These are phyloP conservation scores for Anguilla anguilla DNA, from an alignment of 2,797 vertebrate species.

Conservation along the genomic window DNA sequence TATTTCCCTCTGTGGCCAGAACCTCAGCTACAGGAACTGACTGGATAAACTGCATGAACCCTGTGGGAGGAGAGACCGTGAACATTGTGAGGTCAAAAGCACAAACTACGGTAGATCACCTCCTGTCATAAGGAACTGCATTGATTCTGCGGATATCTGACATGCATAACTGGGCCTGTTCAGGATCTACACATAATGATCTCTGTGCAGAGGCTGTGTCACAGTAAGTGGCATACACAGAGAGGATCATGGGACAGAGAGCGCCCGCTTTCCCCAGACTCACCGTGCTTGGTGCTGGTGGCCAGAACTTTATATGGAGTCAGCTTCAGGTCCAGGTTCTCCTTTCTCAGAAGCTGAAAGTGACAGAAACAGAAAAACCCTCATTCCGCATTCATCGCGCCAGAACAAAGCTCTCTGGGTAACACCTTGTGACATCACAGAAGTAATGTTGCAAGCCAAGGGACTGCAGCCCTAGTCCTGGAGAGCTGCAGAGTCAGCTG, in stretches of 20 bases:
- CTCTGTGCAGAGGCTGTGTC: neutral
- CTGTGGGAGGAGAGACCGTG: constrained; percentile 61
- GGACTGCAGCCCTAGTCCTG: no score
- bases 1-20: constrained; percentile 94
- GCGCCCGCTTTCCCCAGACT: constrained; percentile 34
- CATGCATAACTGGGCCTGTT: neutral
- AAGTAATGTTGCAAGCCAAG: no score
- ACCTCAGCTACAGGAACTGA: constrained; percentile 98
- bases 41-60: constrained; percentile 99
- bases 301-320: constrained; percentile 97
- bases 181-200: neutral
- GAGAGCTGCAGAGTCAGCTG: no score
- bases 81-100: constrained; percentile 16
- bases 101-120: neutral
- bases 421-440: neutral
- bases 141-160: neutral
- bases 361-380: neutral
- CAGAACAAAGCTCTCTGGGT: neutral
- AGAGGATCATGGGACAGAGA: neutral
- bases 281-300: constrained; percentile 97
- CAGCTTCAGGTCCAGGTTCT: constrained; percentile 95
- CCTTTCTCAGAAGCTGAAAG: constrained; percentile 87
- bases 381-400: neutral
- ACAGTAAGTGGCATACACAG: neutral
- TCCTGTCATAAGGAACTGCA: neutral